Evolutionary conservation across 2,113 vertebrate species (phyloP), one percentile per base, ranked within the genome.

Genomic region (Leucopternis melanops): DNA sequence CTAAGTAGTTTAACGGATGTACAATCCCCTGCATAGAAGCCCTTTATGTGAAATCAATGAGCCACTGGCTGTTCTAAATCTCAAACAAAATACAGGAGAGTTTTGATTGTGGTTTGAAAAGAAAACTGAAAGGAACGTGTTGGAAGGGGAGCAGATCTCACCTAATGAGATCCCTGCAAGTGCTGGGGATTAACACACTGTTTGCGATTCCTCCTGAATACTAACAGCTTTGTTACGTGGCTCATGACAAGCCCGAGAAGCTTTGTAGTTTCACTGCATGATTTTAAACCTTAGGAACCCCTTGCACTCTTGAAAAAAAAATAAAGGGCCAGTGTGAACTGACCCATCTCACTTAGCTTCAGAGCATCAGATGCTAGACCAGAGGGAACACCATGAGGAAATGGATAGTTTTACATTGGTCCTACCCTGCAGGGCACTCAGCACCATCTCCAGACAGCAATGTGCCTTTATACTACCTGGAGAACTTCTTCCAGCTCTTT

Each of bases 51-150:
- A 82, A 96, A 88, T 83, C 94, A 52, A 13, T 93, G 94, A 95
- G 86, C 66, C 84, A 83, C 87, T 91, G 89, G 88, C 69, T 96
- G 94, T 63, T 97, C 94, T 75, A 92, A 93, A 70, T 94, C 90
- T 96, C 90, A 94, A 86, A 86, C 88, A 95, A 97, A 97, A 97
- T 21, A 97, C 73, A 91, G 91, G 78, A 69, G 80, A 88, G 88
- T 94, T 97, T 94, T 86, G 95, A 91, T 44, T 96, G 97, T 90
- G 96, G 96, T 96, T 97, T 95, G 82, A 81, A 96, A 97, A 97
- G 92, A 97, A 97, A 97, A 97, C 96, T 52, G 44, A 88, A 87
- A 90, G 82, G 52, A 93, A 85, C 9, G 0, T 6, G 4, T 73
- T 75, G 91, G 85, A 93, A 95, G 45, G 85, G 75, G 78, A 95